Evolutionary conservation across 1,140 invertebrate genomes (phyloP), one percentile per base, ranked within the genome.

Genomic region (Caerostris darwini): DNA sequence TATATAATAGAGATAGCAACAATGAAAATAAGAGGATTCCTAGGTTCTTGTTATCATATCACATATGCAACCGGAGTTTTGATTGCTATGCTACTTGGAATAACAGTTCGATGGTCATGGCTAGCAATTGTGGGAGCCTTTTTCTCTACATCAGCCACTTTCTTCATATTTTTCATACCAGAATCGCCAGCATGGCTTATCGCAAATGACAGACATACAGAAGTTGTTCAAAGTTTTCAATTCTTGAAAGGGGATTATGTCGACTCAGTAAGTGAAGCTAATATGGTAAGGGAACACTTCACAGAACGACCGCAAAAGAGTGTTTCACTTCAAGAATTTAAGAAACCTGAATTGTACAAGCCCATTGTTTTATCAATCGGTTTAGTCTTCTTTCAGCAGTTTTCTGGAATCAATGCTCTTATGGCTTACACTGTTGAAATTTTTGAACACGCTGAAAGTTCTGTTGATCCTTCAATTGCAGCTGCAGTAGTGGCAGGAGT

Each of bases 341-440:
- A 69, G 34, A 56, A 94, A 64, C 86, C 91, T 19, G 12, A 67
- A 50, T 34, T 90, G 6, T 93, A 93, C 50, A 94, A 93, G 56
- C 94, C 94, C 5, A 69, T 93, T 8, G 95, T 97, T 0, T 98
- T 99, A 69, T 97, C 98, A 0, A 96, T 99, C 7, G 98, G 98
- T 5, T 96, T 99, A 59, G 99, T 99, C 98, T 97, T 98, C 95
- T 98, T 99, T 97, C 98, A 99, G 96, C 98, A 99, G 96, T 96
- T 99, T 93, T 98, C 97, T 94, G 98, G 98, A 57, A 98, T 99
- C 95, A 99, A 99, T 95, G 98, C 98, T 3, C 97, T 99, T 53
- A 98, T 99, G 95, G 99, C 99, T 95, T 99, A 99, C 95, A 98
- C 98, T 0, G 97, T 97, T 17, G 96, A 96, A 82, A 99, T 99